These are phyloP conservation scores for Drosophila neonasuta DNA, from an alignment of 2,888 invertebrate species.

Conservation along the genomic window DNA sequence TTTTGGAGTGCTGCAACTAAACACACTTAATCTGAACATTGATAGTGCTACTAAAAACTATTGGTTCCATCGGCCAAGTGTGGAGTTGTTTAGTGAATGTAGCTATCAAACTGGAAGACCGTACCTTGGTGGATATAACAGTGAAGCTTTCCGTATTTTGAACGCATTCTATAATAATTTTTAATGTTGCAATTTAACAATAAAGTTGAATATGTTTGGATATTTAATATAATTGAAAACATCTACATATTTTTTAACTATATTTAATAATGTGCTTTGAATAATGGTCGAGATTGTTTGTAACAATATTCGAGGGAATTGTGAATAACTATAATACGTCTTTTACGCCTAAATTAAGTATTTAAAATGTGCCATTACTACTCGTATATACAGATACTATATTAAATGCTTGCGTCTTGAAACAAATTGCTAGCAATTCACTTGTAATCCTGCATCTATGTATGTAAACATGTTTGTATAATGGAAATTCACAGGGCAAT, in stretches of 20 bases:
- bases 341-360: no score
- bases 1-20: constrained; percentile 92
- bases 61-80: constrained; percentile 88
- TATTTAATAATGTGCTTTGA: no score
- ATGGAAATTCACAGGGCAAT: neutral
- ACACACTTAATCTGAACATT: constrained; percentile 87
- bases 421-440: no score
- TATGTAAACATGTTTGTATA: neutral
- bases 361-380: no score
- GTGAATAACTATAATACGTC: no score
- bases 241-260: no score
- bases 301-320: no score
- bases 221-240: neutral
- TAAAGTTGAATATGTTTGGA: constrained; percentile 16
- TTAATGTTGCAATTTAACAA: constrained; percentile 33
- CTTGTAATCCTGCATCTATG: no score
- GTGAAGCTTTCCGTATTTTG: constrained; percentile 89
- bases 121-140: constrained; percentile 88
- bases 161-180: constrained; percentile 89
- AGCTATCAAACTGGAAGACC: constrained; percentile 86
- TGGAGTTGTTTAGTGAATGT: constrained; percentile 87
- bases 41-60: constrained; percentile 85
- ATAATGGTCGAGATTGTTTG: no score
- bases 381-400: no score
- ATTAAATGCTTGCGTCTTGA: no score